Evolutionary conservation across 2,888 invertebrate species (phyloP), one percentile per base, ranked within the genome.

Genomic region (Erebia ligea): DNA sequence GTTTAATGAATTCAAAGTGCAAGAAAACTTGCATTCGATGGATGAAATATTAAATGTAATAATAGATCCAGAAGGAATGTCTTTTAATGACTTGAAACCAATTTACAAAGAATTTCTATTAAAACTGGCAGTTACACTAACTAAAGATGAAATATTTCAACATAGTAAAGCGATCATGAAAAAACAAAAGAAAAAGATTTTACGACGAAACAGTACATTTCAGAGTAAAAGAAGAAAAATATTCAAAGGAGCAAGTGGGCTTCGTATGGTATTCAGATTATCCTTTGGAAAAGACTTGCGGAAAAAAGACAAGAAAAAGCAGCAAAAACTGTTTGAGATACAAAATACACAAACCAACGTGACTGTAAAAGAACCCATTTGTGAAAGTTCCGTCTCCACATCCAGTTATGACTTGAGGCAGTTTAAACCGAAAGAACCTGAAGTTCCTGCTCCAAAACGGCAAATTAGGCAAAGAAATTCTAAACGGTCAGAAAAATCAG

Each of bases 41-140:
- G 98, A 98, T 84, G 97, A 97, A 81, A 97, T 97, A 80, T 94
- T 98, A 65, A 97, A 96, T 81, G 97, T 97, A 82, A 98, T 98
- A 84, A 97, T 98, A 80, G 97, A 98, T 87, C 96, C 97, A 50
- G 97, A 98, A 86, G 98, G 98, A 72, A 98, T 98, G 98, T 97
- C 97, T 69, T 98, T 98, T 87, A 98, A 98, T 90, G 98, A 98
- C 82, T 94, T 98, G 73, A 98, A 98, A 86, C 98, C 98, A 58
- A 96, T 98, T 75, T 98, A 98, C 85, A 97, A 98, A 86, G 98
- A 98, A 89, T 97, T 98, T 83, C 92, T 98, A 63, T 88, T 98
- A 52, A 98, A 98, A 88, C 90, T 98, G 75, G 97, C 98, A 2
- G 96, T 98, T 0, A 98, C 98, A 0, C 89, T 98, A 72, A 98